Percentiles rank a stretch among this genome's conserved stretches.
Conservation (phyloP, 2,797 vertebrate species). For the Carduelis carduelis region DNA sequence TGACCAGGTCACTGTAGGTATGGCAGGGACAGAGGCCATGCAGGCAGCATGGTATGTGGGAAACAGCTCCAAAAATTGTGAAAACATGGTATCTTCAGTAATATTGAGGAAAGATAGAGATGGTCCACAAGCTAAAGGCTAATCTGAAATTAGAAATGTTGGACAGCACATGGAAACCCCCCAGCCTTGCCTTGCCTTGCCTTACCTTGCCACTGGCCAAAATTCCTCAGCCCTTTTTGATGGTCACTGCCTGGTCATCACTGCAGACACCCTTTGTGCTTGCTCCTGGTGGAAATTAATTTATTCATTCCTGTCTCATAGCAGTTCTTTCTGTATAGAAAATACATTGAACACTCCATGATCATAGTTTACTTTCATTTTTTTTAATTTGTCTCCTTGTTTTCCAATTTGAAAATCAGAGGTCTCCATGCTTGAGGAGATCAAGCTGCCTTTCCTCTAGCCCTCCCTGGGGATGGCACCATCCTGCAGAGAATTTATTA, state of each 20-base stretch:
- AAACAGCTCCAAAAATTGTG: background rate
- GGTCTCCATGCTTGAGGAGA: background rate
- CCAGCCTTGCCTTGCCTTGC: too few relatives aligned
- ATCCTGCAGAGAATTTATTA: background rate
- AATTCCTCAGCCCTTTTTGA: background rate
- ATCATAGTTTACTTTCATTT: background rate
- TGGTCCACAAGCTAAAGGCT: background rate
- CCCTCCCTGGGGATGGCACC: background rate
- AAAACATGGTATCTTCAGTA: rapidly evolving
- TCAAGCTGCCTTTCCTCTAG: background rate
- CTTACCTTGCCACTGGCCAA: background rate
- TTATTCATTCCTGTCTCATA: background rate
- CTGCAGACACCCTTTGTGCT: background rate
- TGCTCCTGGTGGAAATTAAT: background rate
- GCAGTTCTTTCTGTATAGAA: background rate
- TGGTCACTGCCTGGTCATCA: background rate
- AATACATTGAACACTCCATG: background rate
- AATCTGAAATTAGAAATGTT: background rate
- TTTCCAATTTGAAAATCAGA: background rate
- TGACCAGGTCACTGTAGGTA: background rate
- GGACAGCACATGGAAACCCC: background rate
- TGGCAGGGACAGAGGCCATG: background rate
- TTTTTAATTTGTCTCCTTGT: background rate
- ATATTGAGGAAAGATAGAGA: background rate
- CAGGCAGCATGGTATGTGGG: background rate